phyloP scores from a whole-genome alignment of 1,140 invertebrate species.

The Calephelis nemesis region DNA sequence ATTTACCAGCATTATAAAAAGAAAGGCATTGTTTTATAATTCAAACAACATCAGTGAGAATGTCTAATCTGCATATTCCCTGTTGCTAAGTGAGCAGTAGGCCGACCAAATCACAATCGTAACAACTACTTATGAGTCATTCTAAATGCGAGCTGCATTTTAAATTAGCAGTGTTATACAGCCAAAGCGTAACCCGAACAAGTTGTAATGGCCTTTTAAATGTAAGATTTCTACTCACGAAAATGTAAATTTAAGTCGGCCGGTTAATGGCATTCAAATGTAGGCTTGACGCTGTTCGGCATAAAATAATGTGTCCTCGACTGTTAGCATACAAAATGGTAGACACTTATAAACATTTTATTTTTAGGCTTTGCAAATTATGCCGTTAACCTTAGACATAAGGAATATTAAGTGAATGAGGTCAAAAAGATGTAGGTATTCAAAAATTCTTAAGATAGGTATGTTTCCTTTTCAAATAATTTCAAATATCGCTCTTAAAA shows the following conservation, averaged over 20 bases:
- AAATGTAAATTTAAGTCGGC: constrained; percentile 41
- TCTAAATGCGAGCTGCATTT: constrained; percentile 1
- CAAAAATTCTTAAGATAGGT: not conserved
- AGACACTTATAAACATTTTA: constrained; percentile 49
- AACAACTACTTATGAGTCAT: constrained; percentile 19
- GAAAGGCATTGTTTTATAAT: constrained; percentile 12
- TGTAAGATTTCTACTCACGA: constrained; percentile 33
- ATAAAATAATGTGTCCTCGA: constrained; percentile 47
- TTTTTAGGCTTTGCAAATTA: constrained; percentile 35
- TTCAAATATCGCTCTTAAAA: too few species aligned
- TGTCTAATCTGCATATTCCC: constrained; percentile 22
- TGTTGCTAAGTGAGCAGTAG: constrained; percentile 36
- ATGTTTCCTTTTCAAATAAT: too few species aligned
- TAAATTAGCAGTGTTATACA: constrained; percentile 1
- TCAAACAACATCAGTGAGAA: not conserved
- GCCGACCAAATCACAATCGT: constrained; percentile 28
- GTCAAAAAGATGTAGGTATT: not conserved
- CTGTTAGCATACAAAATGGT: constrained; percentile 58
- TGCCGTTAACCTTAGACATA: constrained; percentile 28
- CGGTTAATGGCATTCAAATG: constrained; percentile 43
- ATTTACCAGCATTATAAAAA: not conserved
- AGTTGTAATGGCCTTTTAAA: constrained; percentile 34
- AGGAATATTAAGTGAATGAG: constrained; percentile 3
- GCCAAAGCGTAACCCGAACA: constrained; percentile 32
- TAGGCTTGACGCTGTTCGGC: constrained; percentile 39